These are phyloP conservation scores for Galleria mellonella DNA, from an alignment of 1,140 invertebrate genomes.

Conservation along the genomic window DNA sequence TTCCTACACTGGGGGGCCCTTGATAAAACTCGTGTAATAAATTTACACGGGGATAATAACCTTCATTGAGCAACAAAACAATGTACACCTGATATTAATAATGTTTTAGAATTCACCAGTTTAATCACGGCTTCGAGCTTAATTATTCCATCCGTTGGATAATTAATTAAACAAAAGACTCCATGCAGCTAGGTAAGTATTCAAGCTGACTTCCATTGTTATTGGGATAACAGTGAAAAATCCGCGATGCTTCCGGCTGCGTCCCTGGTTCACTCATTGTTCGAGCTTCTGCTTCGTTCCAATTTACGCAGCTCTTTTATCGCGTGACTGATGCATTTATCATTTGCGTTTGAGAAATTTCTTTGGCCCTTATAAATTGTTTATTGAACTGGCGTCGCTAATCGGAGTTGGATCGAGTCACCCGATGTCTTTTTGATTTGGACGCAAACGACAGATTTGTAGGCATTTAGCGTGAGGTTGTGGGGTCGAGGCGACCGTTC, in stretches of 20 bases:
- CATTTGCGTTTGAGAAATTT: constrained; percentile 38
- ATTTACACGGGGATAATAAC: constrained; percentile 25
- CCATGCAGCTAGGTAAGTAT: constrained; percentile 42
- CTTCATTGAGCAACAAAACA: constrained; percentile 30
- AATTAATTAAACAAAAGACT: constrained; percentile 67
- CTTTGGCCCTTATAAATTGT: constrained; percentile 47
- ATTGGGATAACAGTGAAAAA: constrained; percentile 58
- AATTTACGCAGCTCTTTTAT: constrained; percentile 56
- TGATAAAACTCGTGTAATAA: constrained; percentile 22
- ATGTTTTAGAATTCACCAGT: constrained; percentile 20
- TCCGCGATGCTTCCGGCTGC: constrained; percentile 45
- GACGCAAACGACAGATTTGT: constrained; percentile 47
- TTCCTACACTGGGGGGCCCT: constrained; percentile 10
- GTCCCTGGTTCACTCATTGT: constrained; percentile 40
- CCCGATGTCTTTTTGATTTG: constrained; percentile 63
- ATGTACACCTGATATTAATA: constrained; percentile 30
- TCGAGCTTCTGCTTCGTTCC: constrained; percentile 28
- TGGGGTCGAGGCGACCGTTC: constrained; percentile 47
- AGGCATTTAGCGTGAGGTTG: constrained; percentile 40
- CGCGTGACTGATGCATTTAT: constrained; percentile 56
- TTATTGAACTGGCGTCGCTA: constrained; percentile 53
- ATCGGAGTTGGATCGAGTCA: constrained; percentile 37
- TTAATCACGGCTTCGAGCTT: constrained; percentile 49
- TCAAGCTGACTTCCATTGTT: constrained; percentile 50
- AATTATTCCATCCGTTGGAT: constrained; percentile 64